A percentile compares a stretch with the other conserved stretches of the same genome.
Conservation (phyloP, 2,797 vertebrate genomes). For the Sparus aurata region DNA sequence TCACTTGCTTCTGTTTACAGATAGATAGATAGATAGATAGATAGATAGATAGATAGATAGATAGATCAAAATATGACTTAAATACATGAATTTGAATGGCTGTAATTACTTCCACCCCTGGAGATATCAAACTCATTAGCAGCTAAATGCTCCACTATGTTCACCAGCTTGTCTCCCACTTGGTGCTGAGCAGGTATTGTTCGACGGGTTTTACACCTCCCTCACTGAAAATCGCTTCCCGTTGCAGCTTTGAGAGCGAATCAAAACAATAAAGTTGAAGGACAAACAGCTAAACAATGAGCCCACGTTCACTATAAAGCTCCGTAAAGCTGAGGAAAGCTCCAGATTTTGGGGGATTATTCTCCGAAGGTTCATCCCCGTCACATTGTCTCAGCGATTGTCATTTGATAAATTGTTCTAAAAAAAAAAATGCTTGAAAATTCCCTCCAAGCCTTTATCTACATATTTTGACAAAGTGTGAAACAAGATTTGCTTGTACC, state of each 20-base stretch:
- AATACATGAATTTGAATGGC: no score
- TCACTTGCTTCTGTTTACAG: conserved; percentile 1
- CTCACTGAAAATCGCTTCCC: neutral
- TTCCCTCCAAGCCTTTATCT: neutral
- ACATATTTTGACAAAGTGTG: neutral
- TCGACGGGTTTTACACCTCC: neutral
- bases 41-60: neutral
- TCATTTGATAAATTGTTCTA: no score
- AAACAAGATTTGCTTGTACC: neutral
- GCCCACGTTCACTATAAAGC: neutral
- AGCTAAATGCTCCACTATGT: neutral
- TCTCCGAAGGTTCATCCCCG: neutral
- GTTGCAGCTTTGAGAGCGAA: neutral
- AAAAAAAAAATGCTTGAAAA: neutral
- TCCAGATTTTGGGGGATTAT: neutral
- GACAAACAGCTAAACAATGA: neutral
- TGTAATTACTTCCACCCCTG: no score
- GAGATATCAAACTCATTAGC: no score
- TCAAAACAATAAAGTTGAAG: neutral
- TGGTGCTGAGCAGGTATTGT: neutral
- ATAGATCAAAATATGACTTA: no score
- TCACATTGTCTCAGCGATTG: neutral
- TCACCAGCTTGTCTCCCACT: neutral
- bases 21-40: neutral
- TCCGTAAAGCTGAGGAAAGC: neutral